Conservation (phyloP, 2,797 vertebrate genomes). For the Martes flavigula region DNA sequence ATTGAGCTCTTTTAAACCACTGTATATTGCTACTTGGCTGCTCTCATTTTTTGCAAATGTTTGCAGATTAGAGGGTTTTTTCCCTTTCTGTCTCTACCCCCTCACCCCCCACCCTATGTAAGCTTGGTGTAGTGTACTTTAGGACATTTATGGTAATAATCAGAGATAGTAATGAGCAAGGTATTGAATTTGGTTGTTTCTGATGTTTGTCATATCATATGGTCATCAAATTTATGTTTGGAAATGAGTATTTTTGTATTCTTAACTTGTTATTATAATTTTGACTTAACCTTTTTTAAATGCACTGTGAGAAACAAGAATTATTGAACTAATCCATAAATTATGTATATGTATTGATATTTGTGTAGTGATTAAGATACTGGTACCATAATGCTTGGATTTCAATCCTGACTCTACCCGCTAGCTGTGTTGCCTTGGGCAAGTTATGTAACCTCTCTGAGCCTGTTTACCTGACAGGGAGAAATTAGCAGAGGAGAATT, state of each 20-base stretch:
- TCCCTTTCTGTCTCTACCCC: not conserved
- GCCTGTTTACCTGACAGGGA: slow-evolving; percentile 23
- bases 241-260: slow-evolving; percentile 34
- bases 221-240: slow-evolving; percentile 67
- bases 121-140: slow-evolving; percentile 86
- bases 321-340: not conserved
- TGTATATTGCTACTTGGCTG: slow-evolving; percentile 81
- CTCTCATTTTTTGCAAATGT: slow-evolving; percentile 88
- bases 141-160: slow-evolving; percentile 83
- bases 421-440: not conserved
- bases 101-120: slow-evolving; percentile 51
- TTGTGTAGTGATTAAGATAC: not conserved
- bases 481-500: slow-evolving; percentile 18
- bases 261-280: slow-evolving; percentile 15
- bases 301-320: not conserved
- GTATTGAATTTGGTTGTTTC: slow-evolving; percentile 76
- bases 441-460: not conserved
- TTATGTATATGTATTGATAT: not conserved
- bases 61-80: slow-evolving; percentile 86
- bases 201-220: slow-evolving; percentile 77
- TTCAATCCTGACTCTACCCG: not conserved
- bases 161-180: slow-evolving; percentile 64
- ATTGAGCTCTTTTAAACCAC: slow-evolving; percentile 81
- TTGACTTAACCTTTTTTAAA: slow-evolving; percentile 45
- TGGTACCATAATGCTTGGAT: not conserved